Percentiles rank a stretch among this genome's conserved stretches.
Evolutionary conservation across 2,113 vertebrate genomes (phyloP).

Genomic region (Vanacampus margaritifer): DNA sequence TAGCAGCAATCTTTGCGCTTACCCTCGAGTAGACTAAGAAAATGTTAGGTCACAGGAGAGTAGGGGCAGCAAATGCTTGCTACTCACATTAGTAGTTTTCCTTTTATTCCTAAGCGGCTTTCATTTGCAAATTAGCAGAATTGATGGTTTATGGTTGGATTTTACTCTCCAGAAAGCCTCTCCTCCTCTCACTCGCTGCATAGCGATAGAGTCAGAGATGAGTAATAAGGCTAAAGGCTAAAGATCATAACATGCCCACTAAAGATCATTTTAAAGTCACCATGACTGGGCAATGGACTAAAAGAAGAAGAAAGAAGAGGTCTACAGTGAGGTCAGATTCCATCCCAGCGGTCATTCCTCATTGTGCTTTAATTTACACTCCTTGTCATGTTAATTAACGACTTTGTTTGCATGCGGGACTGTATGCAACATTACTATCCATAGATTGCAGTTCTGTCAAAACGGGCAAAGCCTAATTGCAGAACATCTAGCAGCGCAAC

Average conservation of each 20-base stretch:
- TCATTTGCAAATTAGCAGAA: constrained; percentile 34
- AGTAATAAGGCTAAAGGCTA: constrained; percentile 47
- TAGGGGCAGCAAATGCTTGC: constrained; percentile 30
- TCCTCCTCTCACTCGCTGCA: constrained; percentile 17
- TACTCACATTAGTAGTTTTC: constrained; percentile 13
- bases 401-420: constrained; percentile 33
- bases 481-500: constrained; percentile 36
- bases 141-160: constrained; percentile 22
- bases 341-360: constrained; percentile 28
- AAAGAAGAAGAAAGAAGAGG: constrained; percentile 34
- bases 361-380: constrained; percentile 19
- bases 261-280: constrained; percentile 62
- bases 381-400: constrained; percentile 53
- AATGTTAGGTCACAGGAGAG: constrained; percentile 16
- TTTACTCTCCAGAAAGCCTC: constrained; percentile 12
- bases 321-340: constrained; percentile 37
- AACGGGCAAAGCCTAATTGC: constrained; percentile 43
- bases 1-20: constrained; percentile 26
- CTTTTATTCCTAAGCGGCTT: constrained; percentile 38
- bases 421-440: constrained; percentile 32
- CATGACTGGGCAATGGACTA: constrained; percentile 52
- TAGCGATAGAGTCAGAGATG: constrained; percentile 19
- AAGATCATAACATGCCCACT: constrained; percentile 39
- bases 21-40: constrained; percentile 18
- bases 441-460: constrained; percentile 25